Conservation (phyloP, 2,888 invertebrate genomes). For the Caenorhabditis sp. region DNA sequence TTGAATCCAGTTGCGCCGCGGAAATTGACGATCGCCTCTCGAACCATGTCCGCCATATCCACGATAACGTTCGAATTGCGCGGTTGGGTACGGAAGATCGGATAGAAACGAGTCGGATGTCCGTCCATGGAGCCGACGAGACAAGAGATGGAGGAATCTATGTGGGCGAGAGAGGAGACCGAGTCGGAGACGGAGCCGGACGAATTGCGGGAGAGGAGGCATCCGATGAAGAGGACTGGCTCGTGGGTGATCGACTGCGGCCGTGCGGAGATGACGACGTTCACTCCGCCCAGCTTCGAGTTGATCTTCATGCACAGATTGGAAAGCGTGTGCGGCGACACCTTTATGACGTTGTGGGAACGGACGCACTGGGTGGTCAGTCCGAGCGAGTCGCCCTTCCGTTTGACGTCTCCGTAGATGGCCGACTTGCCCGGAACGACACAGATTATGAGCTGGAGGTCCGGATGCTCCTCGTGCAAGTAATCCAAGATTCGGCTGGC, state of each 20-base stretch:
- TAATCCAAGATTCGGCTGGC: constrained; percentile 14
- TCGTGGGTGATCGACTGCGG: not conserved
- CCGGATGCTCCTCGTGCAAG: not conserved
- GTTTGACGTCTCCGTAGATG: constrained; percentile 48
- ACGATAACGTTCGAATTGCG: constrained; percentile 10
- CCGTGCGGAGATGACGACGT: constrained; percentile 21
- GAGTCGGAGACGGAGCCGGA: constrained; percentile 1
- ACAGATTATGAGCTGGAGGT: constrained; percentile 41
- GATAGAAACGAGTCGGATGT: constrained; percentile 42
- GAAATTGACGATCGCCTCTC: constrained; percentile 44
- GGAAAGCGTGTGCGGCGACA: constrained; percentile 45
- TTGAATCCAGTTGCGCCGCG: constrained; percentile 28
- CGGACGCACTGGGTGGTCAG: constrained; percentile 53
- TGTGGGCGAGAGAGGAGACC: not conserved
- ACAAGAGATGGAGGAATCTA: constrained; percentile 39
- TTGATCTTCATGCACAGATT: constrained; percentile 60
- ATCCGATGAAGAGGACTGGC: constrained; percentile 51
- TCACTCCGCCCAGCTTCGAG: constrained; percentile 53
- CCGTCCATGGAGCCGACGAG: constrained; percentile 54
- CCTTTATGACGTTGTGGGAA: constrained; percentile 30
- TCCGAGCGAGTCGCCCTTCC: constrained; percentile 44
- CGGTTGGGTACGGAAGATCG: constrained; percentile 36
- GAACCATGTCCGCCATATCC: constrained; percentile 37
- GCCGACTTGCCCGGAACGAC: constrained; percentile 51
- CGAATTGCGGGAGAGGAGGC: constrained; percentile 38